Evolutionary conservation across 1,140 invertebrate genomes (phyloP).

Genomic region (Macrobrachium rosenbergii): DNA sequence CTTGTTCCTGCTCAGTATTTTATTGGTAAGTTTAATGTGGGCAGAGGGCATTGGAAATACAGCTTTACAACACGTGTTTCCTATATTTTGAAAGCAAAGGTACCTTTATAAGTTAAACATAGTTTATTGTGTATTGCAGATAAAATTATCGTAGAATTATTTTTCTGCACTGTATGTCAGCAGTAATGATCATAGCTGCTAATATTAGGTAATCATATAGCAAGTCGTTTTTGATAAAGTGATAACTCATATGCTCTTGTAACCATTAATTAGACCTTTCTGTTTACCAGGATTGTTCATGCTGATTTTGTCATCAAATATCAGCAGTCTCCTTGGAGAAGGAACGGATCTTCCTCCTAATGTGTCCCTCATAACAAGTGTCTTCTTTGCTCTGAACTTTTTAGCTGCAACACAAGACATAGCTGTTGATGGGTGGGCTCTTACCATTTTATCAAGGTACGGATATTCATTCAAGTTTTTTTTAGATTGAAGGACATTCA

Average conservation of each 20-base stretch:
- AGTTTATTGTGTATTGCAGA: no score
- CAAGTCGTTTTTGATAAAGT: neutral
- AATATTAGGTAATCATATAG: neutral
- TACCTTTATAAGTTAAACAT: no score
- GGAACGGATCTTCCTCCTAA: slow-evolving; percentile 75
- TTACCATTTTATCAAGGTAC: slow-evolving; percentile 94
- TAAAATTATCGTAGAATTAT: no score
- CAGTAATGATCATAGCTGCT: neutral
- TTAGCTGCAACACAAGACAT: slow-evolving; percentile 99
- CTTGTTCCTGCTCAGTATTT: slow-evolving; percentile 90
- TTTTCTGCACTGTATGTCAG: no score
- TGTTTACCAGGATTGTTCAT: slow-evolving; percentile 77
- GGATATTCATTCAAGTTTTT: slow-evolving; percentile 69
- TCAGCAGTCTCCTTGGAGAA: slow-evolving; percentile 82
- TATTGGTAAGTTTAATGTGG: slow-evolving; percentile 69
- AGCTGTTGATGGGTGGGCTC: slow-evolving; percentile 99
- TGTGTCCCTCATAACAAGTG: slow-evolving; percentile 83
- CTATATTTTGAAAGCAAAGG: neutral
- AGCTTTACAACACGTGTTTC: neutral
- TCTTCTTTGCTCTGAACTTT: slow-evolving; percentile 95
- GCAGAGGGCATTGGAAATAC: neutral
- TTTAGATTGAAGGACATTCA: no score
- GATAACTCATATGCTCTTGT: neutral
- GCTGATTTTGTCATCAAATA: slow-evolving; percentile 82
- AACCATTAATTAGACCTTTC: neutral